A percentile compares a stretch with the other conserved stretches of the same genome.
phyloP scores from a whole-genome alignment of 1,140 invertebrate species.

The Brachionus rubens region DNA sequence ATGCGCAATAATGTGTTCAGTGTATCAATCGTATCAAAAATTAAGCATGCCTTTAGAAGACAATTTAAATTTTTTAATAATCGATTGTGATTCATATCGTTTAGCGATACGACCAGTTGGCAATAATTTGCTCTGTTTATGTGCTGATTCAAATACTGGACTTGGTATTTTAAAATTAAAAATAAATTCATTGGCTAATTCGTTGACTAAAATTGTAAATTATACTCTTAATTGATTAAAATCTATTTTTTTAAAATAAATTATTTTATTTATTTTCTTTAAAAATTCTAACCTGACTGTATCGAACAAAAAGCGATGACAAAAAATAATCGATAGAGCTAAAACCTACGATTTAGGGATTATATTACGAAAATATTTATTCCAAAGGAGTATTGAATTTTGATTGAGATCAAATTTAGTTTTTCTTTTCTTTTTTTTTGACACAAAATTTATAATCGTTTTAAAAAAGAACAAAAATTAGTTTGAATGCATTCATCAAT shows the following conservation, averaged over 20 bases:
- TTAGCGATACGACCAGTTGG: constrained; percentile 32
- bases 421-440: no score
- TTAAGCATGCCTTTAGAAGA: constrained; percentile 27
- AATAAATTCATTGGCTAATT: constrained; percentile 16
- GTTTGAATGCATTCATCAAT: no score
- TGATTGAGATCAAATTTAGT: no score
- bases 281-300: background rate
- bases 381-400: no score
- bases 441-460: no score
- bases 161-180: constrained; percentile 35
- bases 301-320: no score
- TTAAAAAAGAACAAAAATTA: no score
- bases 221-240: background rate
- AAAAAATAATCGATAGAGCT: no score
- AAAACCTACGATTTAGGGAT: no score
- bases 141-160: constrained; percentile 43
- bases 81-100: constrained; percentile 34
- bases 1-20: constrained; percentile 21
- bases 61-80: constrained; percentile 28
- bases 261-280: background rate
- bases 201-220: constrained; percentile 21
- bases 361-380: no score
- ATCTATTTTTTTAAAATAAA: background rate
- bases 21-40: constrained; percentile 38
- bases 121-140: background rate